phyloP scores from a whole-genome alignment of 2,113 vertebrate species.

The Semnornis frantzii region DNA sequence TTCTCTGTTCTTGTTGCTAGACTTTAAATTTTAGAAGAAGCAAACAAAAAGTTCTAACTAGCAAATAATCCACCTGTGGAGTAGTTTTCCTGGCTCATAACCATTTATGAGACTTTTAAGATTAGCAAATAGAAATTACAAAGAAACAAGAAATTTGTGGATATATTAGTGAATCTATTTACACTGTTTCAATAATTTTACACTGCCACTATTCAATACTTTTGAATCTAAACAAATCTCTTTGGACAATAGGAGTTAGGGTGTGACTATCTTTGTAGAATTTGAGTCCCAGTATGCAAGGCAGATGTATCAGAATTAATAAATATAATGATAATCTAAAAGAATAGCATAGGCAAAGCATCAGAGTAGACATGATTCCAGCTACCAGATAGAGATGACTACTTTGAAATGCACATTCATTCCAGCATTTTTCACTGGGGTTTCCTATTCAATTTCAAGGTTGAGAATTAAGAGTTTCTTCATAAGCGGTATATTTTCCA shows the following conservation, averaged over 20 bases:
- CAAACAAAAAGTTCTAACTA: background rate
- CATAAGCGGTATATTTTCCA: background rate
- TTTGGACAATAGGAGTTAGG: background rate
- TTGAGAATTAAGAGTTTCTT: background rate
- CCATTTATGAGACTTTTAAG: background rate
- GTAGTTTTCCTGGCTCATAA: conserved; percentile 6
- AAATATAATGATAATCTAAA: background rate
- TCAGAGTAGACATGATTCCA: background rate
- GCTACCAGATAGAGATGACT: background rate
- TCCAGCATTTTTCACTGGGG: background rate
- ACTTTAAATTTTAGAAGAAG: background rate
- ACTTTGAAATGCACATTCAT: background rate
- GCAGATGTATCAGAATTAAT: background rate
- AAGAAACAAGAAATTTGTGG: background rate
- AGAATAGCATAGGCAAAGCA: background rate
- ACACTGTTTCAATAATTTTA: background rate
- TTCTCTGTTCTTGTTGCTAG: background rate
- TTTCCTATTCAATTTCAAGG: background rate
- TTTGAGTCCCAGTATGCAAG: background rate
- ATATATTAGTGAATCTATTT: background rate
- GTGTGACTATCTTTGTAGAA: background rate
- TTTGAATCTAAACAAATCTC: background rate
- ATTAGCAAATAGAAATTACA: conserved; percentile 11
- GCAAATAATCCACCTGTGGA: conserved; percentile 15
- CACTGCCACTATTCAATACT: background rate